A percentile compares a stretch with the other conserved stretches of the same genome.
phyloP scores from a whole-genome alignment of 2,113 vertebrate species.

The Lasiurus borealis region DNA sequence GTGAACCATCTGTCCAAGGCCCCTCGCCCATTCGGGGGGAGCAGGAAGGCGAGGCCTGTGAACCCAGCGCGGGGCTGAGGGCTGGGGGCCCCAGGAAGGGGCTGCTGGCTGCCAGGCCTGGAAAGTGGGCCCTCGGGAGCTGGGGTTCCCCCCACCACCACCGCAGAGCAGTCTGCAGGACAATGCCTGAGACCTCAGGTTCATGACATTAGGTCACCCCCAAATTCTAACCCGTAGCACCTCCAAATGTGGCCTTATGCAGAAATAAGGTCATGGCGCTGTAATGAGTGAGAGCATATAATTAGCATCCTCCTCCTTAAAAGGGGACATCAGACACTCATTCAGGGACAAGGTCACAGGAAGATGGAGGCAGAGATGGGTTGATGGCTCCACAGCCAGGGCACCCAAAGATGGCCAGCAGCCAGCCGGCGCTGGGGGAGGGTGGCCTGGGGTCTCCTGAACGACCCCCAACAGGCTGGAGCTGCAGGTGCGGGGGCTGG shows the following conservation, averaged over 20 bases:
- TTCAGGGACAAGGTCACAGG: neutral
- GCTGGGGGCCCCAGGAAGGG: neutral
- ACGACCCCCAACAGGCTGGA: too few relatives aligned
- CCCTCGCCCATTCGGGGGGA: too few relatives aligned
- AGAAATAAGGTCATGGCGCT: neutral
- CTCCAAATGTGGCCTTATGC: neutral
- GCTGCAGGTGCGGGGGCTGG: too few relatives aligned
- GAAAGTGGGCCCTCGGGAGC: too few relatives aligned
- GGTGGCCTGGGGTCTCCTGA: rapidly evolving
- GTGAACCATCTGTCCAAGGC: too few relatives aligned
- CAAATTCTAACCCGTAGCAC: neutral
- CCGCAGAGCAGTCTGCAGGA: neutral
- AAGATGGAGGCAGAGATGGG: neutral
- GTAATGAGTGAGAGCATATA: rapidly evolving
- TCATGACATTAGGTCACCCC: neutral
- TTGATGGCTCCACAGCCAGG: neutral
- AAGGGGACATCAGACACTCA: neutral
- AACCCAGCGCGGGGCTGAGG: neutral
- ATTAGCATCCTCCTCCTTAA: neutral
- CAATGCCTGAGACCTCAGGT: rapidly evolving
- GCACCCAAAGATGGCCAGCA: neutral
- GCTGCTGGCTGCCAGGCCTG: neutral
- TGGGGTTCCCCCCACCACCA: neutral
- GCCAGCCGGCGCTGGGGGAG: neutral
- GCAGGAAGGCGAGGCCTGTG: neutral